Base-by-base conservation (phyloP, 2,113 vertebrate species). In the Embiotoca jacksoni region DNA sequence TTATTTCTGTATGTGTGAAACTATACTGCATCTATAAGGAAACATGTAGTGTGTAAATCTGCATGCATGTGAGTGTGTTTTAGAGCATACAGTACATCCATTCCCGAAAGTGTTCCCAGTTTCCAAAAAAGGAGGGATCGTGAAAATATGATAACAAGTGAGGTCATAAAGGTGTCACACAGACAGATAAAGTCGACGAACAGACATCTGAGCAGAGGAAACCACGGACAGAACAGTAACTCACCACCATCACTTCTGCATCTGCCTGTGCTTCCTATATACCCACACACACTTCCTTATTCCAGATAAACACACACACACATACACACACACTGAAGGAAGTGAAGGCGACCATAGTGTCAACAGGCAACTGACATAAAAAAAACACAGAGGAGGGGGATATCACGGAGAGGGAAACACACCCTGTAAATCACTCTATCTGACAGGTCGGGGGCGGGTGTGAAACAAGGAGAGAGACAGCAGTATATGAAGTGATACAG, bases 381-480 rank as follows among this genome's bases (percentile, higher is more conserved):
- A 79, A 80, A 72, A 46, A 63, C 57, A 69, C 41, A 52, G 69
- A 64, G 46, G 13, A 67, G 63, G 46, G 33, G 59, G 57, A 80
- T 81, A 81, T 78, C 23, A 85, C 78, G 74, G 68, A 77, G 33
- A 78, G 76, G 72, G 78, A 87, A 84, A 81, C 61, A 57, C 66
- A 79, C 56, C 75, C 15, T 33, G 54, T 70, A 90, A 88, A 91
- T 90, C 82, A 81, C 58, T 75, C 67, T 5, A 5, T 70, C 64
- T 88, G 84, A 90, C 78, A 79, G 78, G 49, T 62, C 62, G 60
- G 41, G 15, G 15, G 72, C 0, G 52, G 49, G 10, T 1, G 53
- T 9, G 57, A 50, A 14, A 58, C 23, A 56, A 37, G 56, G 56
- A 82, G 71, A n/a, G 54, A 54, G 31, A 63, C 60, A 46, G 65